Conservation (phyloP, 2,797 vertebrate species). For the Pangasius mekongensis region DNA sequence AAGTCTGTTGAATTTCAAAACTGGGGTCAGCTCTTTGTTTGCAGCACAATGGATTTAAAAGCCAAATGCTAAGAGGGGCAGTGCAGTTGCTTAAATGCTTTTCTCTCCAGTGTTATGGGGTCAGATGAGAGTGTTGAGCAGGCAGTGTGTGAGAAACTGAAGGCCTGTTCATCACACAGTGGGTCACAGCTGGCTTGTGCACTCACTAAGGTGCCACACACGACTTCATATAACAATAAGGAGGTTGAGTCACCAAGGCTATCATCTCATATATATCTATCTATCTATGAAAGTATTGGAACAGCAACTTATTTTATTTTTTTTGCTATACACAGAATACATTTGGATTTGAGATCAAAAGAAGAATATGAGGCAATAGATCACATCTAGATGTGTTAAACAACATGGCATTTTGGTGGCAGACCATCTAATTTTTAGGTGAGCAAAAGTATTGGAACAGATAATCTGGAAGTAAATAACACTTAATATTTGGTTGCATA, state of each 20-base stretch:
- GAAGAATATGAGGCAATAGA: too few relatives aligned
- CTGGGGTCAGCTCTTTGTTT: conserved; percentile 58
- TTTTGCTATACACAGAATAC: too few relatives aligned
- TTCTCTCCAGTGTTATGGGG: conserved; percentile 46
- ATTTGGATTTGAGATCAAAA: too few relatives aligned
- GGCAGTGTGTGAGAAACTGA: conserved; percentile 43
- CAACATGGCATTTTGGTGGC: not conserved
- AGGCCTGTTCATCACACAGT: not conserved
- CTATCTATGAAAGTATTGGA: not conserved
- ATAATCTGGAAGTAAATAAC: not conserved
- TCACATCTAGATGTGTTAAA: too few relatives aligned
- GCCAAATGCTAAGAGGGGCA: conserved; percentile 51
- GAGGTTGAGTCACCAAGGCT: not conserved
- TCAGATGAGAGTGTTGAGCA: conserved; percentile 25
- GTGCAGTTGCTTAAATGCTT: conserved; percentile 28
- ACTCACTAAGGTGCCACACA: not conserved
- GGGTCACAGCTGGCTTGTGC: not conserved
- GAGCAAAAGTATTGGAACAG: not conserved
- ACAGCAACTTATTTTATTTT: not conserved
- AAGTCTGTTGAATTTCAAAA: conserved; percentile 60
- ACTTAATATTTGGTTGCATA: not conserved
- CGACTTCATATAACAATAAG: not conserved
- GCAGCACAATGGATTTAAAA: conserved; percentile 57
- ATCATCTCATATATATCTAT: not conserved
- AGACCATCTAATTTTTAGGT: not conserved